phyloP scores from a whole-genome alignment of 2,797 vertebrate species.

The Zenarchopterus dispar region DNA sequence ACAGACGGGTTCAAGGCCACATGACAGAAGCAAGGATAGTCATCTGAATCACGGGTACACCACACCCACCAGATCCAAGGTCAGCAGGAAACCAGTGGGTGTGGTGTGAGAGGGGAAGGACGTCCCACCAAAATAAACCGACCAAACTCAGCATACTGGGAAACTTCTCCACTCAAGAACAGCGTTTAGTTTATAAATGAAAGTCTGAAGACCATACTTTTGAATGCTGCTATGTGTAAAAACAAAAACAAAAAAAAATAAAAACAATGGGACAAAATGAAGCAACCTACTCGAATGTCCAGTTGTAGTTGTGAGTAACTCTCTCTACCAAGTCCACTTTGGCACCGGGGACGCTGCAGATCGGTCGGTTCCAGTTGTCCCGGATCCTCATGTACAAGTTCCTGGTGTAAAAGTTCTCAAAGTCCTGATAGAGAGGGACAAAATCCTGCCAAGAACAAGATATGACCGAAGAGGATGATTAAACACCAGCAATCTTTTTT shows the following conservation, averaged over 20 bases:
- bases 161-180: not conserved
- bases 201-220: too few relatives aligned
- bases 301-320: conserved; percentile 92
- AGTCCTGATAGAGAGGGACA: conserved; percentile 96
- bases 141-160: not conserved
- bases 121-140: not conserved
- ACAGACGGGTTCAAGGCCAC: not conserved
- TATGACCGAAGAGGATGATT: not conserved
- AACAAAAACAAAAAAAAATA: not conserved
- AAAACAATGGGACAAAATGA: not conserved
- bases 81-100: conserved; percentile 7
- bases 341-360: conserved; percentile 94
- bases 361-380: conserved; percentile 96
- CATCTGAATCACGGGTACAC: conserved; percentile 28
- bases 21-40: conserved; percentile 32
- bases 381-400: conserved; percentile 97
- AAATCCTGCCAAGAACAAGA: conserved; percentile 86
- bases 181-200: too few relatives aligned
- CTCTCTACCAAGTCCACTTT: conserved; percentile 92
- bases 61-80: conserved; percentile 28
- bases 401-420: conserved; percentile 97
- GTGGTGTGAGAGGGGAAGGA: not conserved
- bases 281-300: conserved; percentile 92
- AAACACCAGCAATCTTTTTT: not conserved
- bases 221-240: too few relatives aligned